Conservation (phyloP, 2,797 vertebrate species). For the Clarias fuscus region DNA sequence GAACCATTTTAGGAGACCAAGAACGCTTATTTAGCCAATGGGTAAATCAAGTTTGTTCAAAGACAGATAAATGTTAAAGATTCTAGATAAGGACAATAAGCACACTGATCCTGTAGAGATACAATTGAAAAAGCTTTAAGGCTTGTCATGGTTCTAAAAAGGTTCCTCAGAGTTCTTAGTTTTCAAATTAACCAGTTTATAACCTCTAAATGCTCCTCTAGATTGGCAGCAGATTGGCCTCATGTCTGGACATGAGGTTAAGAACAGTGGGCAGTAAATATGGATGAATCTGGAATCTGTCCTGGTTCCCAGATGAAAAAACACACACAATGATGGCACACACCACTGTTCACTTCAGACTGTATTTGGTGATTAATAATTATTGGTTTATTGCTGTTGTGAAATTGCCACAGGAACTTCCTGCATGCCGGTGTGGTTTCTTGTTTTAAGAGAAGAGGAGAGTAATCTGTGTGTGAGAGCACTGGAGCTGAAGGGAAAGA, state of each 20-base stretch:
- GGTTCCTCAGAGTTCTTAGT: background rate
- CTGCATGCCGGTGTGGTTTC: background rate
- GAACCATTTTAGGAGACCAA: background rate
- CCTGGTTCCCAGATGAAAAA: background rate
- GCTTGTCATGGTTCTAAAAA: background rate
- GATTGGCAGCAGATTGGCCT: too few species aligned
- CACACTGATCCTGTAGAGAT: background rate
- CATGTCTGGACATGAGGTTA: background rate
- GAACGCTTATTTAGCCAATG: background rate
- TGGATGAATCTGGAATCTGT: background rate
- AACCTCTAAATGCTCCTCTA: background rate
- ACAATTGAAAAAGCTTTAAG: background rate
- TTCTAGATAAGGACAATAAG: background rate
- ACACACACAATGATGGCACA: background rate
- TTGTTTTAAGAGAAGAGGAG: background rate
- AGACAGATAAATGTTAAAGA: background rate
- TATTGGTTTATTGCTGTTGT: background rate
- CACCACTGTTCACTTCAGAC: background rate
- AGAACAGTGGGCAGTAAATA: background rate
- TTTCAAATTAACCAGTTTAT: background rate
- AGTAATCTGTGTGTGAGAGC: slow-evolving; percentile 19
- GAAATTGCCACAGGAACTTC: background rate
- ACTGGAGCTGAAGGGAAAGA: background rate
- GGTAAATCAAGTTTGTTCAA: background rate
- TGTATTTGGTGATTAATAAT: background rate